Evolutionary conservation across 2,888 invertebrate genomes (phyloP).

Genomic region (Cheilosia vernalis): DNA sequence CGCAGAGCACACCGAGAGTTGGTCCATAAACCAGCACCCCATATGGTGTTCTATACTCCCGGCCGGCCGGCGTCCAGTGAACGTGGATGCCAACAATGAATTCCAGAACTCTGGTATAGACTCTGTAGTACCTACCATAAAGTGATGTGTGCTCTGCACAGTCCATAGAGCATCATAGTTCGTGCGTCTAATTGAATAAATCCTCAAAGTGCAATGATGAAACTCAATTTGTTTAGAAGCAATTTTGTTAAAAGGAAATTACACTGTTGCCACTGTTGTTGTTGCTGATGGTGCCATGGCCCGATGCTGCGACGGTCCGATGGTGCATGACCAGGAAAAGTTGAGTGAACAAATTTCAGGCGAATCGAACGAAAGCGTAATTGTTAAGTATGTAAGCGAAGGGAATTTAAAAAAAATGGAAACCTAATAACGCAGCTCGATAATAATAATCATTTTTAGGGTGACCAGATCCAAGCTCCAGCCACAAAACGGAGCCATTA

Average conservation of each 20-base stretch:
- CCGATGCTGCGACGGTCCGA: background rate
- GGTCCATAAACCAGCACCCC: conserved; percentile 19
- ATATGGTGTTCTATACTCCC: conserved; percentile 23
- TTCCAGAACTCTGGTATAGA: conserved; percentile 22
- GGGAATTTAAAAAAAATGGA: too few relatives aligned
- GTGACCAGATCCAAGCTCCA: too few relatives aligned
- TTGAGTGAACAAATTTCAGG: too few relatives aligned
- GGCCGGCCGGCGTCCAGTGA: conserved; percentile 1
- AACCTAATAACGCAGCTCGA: too few relatives aligned
- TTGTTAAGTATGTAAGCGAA: too few relatives aligned
- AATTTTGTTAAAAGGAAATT: conserved; percentile 65
- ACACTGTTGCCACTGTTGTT: conserved; percentile 23
- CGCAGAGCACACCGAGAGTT: background rate
- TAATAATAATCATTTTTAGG: too few relatives aligned
- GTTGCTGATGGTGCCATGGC: background rate
- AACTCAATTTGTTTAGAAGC: conserved; percentile 70
- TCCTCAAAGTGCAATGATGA: conserved; percentile 61
- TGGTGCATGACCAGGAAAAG: too few relatives aligned
- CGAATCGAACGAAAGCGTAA: too few relatives aligned
- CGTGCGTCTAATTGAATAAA: conserved; percentile 61
- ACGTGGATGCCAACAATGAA: conserved; percentile 27
- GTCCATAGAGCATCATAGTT: conserved; percentile 44
- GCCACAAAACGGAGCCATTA: too few relatives aligned
- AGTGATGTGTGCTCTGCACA: conserved; percentile 27
- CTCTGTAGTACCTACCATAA: conserved; percentile 57